These are phyloP conservation scores for Peromyscus nudipes DNA, from an alignment of 2,797 vertebrate genomes.

Conservation along the genomic window DNA sequence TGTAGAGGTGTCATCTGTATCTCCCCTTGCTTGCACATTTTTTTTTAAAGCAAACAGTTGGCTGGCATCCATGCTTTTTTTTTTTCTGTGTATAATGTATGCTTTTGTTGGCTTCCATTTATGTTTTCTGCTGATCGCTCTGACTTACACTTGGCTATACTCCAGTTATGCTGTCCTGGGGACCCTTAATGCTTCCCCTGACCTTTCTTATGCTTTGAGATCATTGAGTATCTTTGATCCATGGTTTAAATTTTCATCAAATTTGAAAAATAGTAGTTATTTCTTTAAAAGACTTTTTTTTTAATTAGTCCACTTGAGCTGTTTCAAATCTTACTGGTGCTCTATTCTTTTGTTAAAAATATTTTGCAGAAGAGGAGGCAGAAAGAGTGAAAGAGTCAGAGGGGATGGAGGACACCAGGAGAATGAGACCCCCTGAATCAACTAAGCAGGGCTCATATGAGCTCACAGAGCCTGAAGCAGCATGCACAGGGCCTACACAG, in stretches of 20 bases:
- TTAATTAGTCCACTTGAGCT: neutral
- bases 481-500: neutral
- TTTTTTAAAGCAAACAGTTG: neutral
- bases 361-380: neutral
- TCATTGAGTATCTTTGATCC: neutral
- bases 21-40: neutral
- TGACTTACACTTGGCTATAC: neutral
- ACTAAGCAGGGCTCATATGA: neutral
- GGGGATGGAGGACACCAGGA: too few species aligned
- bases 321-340: neutral
- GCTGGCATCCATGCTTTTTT: neutral
- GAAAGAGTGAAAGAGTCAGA: neutral
- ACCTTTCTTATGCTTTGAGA: neutral
- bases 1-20: neutral
- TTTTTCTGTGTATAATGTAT: neutral
- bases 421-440: neutral
- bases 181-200: neutral
- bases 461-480: neutral
- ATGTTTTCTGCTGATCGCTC: neutral
- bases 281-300: neutral
- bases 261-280: slow-evolving; percentile 38
- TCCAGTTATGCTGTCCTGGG: neutral
- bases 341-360: neutral
- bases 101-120: slow-evolving; percentile 3
- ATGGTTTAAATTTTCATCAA: neutral